Conservation (phyloP, 2,888 invertebrate genomes). For the Rhopalosiphum nymphaeae region DNA sequence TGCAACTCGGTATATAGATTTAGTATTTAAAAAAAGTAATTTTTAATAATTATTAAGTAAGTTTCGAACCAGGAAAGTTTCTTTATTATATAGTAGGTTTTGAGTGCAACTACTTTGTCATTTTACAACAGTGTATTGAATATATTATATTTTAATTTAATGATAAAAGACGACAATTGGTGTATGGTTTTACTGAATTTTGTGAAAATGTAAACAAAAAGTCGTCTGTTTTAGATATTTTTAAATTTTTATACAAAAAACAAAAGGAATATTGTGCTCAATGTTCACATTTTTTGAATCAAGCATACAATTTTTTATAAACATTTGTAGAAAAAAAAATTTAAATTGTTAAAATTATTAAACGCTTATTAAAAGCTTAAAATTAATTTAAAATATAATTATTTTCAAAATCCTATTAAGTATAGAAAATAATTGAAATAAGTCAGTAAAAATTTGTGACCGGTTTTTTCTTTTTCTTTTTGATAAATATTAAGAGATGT, state of each 20-base stretch:
- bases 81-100: background rate
- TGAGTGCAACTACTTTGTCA: background rate
- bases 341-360: too few relatives aligned
- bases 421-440: background rate
- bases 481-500: too few relatives aligned
- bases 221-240: background rate
- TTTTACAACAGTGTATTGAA: background rate
- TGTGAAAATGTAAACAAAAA: background rate
- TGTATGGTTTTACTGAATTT: background rate
- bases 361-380: too few relatives aligned
- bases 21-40: background rate
- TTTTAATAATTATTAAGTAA: background rate
- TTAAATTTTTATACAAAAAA: background rate
- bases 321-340: too few relatives aligned
- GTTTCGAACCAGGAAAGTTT: background rate
- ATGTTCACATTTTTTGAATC: background rate
- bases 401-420: background rate
- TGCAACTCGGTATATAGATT: background rate
- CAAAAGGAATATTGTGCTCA: background rate
- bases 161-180: background rate
- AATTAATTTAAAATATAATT: too few relatives aligned
- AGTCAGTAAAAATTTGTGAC: too few relatives aligned
- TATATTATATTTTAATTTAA: background rate
- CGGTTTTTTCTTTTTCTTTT: too few relatives aligned
- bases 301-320: background rate